phyloP scores from a whole-genome alignment of 2,113 vertebrate genomes.

The Leucoraja erinaceus region DNA sequence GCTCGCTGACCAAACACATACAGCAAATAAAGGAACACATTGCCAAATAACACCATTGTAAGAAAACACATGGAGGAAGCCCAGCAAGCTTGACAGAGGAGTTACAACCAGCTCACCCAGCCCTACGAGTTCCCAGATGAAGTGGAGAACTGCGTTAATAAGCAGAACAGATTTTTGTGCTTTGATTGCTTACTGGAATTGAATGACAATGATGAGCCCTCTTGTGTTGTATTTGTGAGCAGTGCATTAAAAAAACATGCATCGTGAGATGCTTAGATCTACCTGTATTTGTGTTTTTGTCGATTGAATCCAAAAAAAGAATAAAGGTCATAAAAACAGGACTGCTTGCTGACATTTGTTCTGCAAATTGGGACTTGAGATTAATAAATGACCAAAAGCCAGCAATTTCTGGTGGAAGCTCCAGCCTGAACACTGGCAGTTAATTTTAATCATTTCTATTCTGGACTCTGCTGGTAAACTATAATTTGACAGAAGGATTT shows the following conservation, averaged over 20 bases:
- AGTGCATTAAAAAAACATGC: not conserved
- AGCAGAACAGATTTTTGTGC: not conserved
- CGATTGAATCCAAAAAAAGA: not conserved
- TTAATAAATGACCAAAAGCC: not conserved
- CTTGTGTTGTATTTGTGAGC: not conserved
- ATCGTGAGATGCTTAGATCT: too few relatives aligned
- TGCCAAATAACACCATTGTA: too few relatives aligned
- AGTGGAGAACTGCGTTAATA: not conserved
- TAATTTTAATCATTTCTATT: slow-evolving; percentile 15
- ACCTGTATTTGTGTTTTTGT: too few relatives aligned
- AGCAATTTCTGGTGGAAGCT: not conserved
- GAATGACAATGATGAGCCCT: not conserved
- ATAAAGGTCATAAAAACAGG: not conserved
- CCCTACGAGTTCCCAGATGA: not conserved
- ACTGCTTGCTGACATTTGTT: slow-evolving; percentile 16
- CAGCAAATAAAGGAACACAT: too few relatives aligned
- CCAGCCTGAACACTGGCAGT: not conserved
- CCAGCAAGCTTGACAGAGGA: too few relatives aligned
- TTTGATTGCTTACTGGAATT: not conserved
- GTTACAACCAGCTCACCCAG: too few relatives aligned
- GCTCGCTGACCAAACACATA: too few relatives aligned
- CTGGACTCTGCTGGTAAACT: slow-evolving; percentile 14
- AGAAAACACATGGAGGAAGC: too few relatives aligned
- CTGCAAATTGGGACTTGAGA: slow-evolving; percentile 3
- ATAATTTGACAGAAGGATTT: slow-evolving; percentile 29